Evolutionary conservation across 2,113 vertebrate species (phyloP).

Genomic region (Otis tarda): DNA sequence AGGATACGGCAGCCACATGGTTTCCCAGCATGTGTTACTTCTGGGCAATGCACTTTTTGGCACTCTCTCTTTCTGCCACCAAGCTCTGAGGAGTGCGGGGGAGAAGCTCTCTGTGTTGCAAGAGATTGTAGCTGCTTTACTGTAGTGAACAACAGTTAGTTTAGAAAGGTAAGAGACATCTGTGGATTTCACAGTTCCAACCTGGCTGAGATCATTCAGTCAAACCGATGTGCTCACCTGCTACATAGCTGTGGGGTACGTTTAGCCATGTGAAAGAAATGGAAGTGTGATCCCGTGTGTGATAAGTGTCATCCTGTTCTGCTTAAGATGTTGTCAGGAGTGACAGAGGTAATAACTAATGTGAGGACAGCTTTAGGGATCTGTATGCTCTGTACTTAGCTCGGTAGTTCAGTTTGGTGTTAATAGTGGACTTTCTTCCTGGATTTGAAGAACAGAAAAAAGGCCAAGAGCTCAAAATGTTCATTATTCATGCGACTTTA

Average conservation of each 20-base stretch:
- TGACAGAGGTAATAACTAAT: background rate
- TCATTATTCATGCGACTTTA: no score
- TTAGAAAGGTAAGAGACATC: background rate
- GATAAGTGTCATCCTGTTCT: background rate
- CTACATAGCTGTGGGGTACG: rapidly evolving
- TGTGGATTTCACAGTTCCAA: background rate
- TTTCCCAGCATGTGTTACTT: background rate
- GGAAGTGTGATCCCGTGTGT: rapidly evolving
- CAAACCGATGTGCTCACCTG: background rate
- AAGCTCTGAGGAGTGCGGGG: no score
- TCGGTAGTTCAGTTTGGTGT: background rate
- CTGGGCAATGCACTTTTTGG: background rate
- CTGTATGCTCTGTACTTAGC: background rate
- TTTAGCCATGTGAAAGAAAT: background rate
- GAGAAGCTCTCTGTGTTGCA: background rate
- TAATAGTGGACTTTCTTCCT: background rate
- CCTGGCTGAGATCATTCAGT: background rate
- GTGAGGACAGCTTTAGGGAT: background rate
- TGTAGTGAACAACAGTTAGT: background rate
- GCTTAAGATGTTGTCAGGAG: background rate
- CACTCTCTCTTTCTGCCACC: background rate
- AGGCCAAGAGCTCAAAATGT: background rate
- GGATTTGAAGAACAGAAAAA: background rate
- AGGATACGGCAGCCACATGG: background rate
- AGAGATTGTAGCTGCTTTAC: background rate